Percentiles rank a stretch among this genome's conserved stretches.
phyloP scores from a whole-genome alignment of 2,797 vertebrate species.

The Pampus argenteus region DNA sequence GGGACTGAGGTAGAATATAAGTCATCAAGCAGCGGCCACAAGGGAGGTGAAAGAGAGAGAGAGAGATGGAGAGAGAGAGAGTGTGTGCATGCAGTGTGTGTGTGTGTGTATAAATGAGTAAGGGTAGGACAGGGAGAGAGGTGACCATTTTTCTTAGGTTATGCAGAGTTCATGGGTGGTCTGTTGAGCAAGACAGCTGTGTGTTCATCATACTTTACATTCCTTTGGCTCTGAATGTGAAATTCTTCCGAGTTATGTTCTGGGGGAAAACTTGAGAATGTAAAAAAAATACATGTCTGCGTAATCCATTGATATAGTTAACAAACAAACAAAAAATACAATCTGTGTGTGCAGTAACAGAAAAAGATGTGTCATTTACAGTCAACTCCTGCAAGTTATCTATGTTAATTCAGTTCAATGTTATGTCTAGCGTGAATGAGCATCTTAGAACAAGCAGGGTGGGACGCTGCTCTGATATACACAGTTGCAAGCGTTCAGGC shows the following conservation, averaged over 20 bases:
- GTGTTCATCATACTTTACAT: slow-evolving; percentile 52
- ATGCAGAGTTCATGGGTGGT: slow-evolving; percentile 42
- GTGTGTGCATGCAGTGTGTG: slow-evolving; percentile 11
- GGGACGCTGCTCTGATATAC: slow-evolving; percentile 53
- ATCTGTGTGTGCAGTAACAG: background rate
- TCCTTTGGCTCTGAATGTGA: slow-evolving; percentile 36
- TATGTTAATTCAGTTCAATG: background rate
- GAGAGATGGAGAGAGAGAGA: no score
- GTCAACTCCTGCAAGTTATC: slow-evolving; percentile 9
- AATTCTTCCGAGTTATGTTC: slow-evolving; percentile 17
- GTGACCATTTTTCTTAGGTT: slow-evolving; percentile 17
- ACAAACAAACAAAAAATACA: background rate
- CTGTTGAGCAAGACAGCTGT: slow-evolving; percentile 34
- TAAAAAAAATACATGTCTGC: slow-evolving; percentile 13
- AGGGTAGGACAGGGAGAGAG: background rate
- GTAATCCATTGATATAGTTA: slow-evolving; percentile 22
- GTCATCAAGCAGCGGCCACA: slow-evolving; percentile 42
- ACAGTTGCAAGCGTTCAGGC: slow-evolving; percentile 77
- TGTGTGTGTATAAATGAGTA: background rate
- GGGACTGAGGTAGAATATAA: slow-evolving; percentile 55
- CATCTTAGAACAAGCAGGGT: slow-evolving; percentile 53
- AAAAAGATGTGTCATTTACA: background rate
- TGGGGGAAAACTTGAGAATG: slow-evolving; percentile 8
- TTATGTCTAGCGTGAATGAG: slow-evolving; percentile 15
- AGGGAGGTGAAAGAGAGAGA: no score